Percentiles rank a stretch among this genome's conserved stretches.
These are phyloP conservation scores for Microcaecilia unicolor DNA, from an alignment of 2,797 vertebrate genomes.

Conservation along the genomic window DNA sequence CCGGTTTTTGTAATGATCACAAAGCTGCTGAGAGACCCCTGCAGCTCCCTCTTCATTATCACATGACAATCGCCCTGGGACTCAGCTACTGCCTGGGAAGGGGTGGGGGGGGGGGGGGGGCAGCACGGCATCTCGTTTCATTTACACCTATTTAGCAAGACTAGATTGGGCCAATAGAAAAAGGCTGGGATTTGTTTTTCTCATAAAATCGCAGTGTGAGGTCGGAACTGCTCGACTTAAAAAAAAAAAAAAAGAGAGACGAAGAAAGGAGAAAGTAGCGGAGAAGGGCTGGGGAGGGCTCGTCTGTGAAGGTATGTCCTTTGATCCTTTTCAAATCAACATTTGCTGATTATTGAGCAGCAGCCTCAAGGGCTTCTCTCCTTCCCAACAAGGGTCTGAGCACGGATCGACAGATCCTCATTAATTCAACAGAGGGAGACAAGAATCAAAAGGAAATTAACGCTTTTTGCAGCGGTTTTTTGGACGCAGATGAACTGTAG, in stretches of 20 bases:
- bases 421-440: accelerated
- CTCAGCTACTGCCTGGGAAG: conserved; percentile 10
- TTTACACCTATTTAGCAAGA: conserved; percentile 24
- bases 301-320: conserved; percentile 5
- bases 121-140: too few relatives aligned
- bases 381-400: too few relatives aligned
- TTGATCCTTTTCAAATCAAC: conserved; percentile 6
- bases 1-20: conserved; percentile 75
- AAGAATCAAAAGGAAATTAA: accelerated
- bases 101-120: conserved; percentile 19
- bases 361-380: conserved; percentile 1
- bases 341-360: background rate
- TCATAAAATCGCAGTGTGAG: conserved; percentile 9
- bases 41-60: conserved; percentile 72
- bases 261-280: background rate
- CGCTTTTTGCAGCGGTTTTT: background rate
- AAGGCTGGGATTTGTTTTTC: background rate
- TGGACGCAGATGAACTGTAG: accelerated
- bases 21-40: conserved; percentile 63
- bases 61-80: conserved; percentile 72
- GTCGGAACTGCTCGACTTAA: background rate
- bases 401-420: background rate
- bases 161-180: conserved; percentile 22
- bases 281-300: background rate
- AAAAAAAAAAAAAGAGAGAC: too few relatives aligned